Evolutionary conservation across 2,888 invertebrate species (phyloP).

Genomic region (Muschampia plurimacula): DNA sequence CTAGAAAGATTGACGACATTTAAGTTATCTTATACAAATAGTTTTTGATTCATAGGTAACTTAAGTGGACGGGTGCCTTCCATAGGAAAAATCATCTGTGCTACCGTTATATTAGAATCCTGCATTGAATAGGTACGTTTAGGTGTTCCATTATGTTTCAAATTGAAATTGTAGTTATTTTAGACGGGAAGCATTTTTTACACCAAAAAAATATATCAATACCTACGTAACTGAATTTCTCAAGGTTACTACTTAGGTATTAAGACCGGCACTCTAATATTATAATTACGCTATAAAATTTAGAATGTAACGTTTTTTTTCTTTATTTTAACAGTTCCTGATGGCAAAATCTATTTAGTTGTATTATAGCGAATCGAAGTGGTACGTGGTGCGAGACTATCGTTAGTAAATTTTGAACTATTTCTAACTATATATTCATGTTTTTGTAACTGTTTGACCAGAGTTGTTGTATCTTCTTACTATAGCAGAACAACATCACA

Average conservation of each 20-base stretch:
- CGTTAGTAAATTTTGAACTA: background rate
- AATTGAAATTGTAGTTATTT: slow-evolving; percentile 37
- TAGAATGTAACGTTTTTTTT: slow-evolving; percentile 13
- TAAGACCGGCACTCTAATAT: slow-evolving; percentile 11
- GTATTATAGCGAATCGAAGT: background rate
- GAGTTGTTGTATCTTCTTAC: background rate
- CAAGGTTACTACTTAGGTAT: slow-evolving; percentile 22
- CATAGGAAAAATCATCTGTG: too few species aligned
- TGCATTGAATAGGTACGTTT: background rate
- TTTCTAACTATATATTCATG: background rate
- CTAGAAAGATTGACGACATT: too few species aligned
- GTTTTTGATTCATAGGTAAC: too few species aligned
- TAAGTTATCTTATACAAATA: too few species aligned
- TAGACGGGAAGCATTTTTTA: slow-evolving; percentile 47
- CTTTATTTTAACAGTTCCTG: slow-evolving; percentile 7
- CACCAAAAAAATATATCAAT: slow-evolving; percentile 9
- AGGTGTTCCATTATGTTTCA: slow-evolving; percentile 4
- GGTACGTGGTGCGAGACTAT: background rate
- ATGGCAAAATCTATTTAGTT: slow-evolving; percentile 5
- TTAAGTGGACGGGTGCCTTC: too few species aligned
- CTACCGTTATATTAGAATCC: background rate
- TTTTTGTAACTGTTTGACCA: too few species aligned
- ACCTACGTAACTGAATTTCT: slow-evolving; percentile 15
- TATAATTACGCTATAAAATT: slow-evolving; percentile 24
- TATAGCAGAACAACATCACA: background rate